Evolutionary conservation across 2,888 invertebrate species (phyloP).

Genomic region (Folsomia manolachei): DNA sequence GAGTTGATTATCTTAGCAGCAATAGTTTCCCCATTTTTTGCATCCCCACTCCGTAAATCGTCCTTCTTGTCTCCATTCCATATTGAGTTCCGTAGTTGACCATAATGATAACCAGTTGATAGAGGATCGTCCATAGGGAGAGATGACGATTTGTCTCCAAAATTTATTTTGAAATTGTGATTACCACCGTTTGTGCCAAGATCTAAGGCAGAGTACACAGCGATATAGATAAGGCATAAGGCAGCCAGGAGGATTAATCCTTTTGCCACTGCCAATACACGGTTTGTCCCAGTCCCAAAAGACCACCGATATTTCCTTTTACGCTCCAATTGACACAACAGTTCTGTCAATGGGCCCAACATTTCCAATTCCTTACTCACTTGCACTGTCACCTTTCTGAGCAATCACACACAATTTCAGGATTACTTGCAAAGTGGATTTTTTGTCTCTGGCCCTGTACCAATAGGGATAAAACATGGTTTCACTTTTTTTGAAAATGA

Average conservation of each 20-base stretch:
- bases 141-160: neutral
- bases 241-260: too few species aligned
- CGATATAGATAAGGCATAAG: neutral
- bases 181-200: too few species aligned
- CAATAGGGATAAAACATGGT: too few species aligned
- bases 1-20: neutral
- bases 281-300: conserved; percentile 17
- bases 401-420: too few species aligned
- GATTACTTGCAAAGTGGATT: too few species aligned
- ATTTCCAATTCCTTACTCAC: neutral
- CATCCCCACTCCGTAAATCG: too few species aligned
- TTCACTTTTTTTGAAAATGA: too few species aligned
- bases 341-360: conserved; percentile 27
- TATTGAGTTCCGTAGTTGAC: neutral
- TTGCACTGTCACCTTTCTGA: neutral
- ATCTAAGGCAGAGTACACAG: neutral
- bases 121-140: too few species aligned
- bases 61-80: neutral
- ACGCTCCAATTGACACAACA: conserved; percentile 44
- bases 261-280: neutral
- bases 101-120: too few species aligned
- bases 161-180: neutral
- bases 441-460: too few species aligned
- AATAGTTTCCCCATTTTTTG: neutral
- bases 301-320: conserved; percentile 32